phyloP scores from a whole-genome alignment of 1,140 invertebrate genomes.

The Magallana angulata region DNA sequence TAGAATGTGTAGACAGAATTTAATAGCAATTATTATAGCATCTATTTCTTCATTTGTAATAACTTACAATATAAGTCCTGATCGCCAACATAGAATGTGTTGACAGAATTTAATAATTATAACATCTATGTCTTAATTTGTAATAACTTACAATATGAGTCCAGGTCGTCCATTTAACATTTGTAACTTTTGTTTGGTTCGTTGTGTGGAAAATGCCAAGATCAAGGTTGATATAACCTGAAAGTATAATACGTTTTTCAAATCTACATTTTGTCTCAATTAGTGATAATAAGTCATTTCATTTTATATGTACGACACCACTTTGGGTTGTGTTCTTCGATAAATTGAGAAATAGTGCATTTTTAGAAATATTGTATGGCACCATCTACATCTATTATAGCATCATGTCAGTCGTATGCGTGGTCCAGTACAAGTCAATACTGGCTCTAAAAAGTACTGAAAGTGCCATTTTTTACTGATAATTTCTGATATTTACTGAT shows the following conservation, averaged over 20 bases:
- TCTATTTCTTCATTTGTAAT: neutral
- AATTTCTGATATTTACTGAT: no score
- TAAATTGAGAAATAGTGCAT: no score
- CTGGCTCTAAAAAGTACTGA: no score
- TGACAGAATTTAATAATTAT: neutral
- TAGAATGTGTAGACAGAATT: neutral
- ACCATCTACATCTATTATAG: no score
- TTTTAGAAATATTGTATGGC: no score
- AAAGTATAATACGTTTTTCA: neutral
- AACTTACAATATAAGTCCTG: neutral
- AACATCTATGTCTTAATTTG: neutral
- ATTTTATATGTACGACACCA: no score
- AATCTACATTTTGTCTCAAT: neutral
- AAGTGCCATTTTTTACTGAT: no score
- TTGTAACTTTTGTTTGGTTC: neutral
- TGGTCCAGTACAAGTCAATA: no score
- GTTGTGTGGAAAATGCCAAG: constrained; percentile 12
- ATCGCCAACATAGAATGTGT: neutral
- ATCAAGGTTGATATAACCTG: constrained; percentile 28
- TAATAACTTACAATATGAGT: neutral
- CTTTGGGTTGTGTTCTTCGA: no score
- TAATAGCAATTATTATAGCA: neutral
- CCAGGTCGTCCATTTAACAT: constrained; percentile 40
- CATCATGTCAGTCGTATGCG: no score
- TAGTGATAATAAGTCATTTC: no score